Base-by-base conservation (phyloP, 2,888 invertebrate genomes). In the Dryomyza anilis region DNA sequence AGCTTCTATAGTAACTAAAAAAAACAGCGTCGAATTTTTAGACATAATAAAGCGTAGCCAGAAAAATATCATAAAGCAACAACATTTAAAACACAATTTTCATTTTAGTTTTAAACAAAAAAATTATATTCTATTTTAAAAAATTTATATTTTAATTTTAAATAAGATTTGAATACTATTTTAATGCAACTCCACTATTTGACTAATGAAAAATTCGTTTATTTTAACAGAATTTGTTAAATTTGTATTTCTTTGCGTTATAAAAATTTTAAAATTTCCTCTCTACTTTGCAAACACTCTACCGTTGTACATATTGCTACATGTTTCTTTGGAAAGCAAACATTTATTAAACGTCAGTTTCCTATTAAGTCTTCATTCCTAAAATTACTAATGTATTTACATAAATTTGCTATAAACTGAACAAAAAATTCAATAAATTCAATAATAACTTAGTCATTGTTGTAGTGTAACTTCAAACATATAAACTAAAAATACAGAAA, bases 311-410 rank as follows among this genome's bases (percentile, higher is more conserved):
- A 33, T n/a, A n/a, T n/a, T n/a, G n/a, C n/a, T n/a, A n/a, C n/a
- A n/a, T n/a, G n/a, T n/a, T n/a, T n/a, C n/a, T n/a, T n/a, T n/a
- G n/a, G n/a, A n/a, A n/a, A n/a, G n/a, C n/a, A n/a, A n/a, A n/a
- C n/a, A n/a, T 56, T 27, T 43, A 43, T 56, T 43, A 27, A 56
- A 10, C 43, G 43, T 39, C 56, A 43, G 56, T 23, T 56, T 56
- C 56, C 56, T 56, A 56, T 7, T 27, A 43, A 39, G 36, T 25
- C 43, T 56, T 43, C 25, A 56, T 43, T 56, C 56, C 56, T 56
- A 56, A 56, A 23, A 19, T 21, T 14, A 19, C 16, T 43, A 43
- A 43, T n/a, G n/a, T n/a, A n/a, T n/a, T n/a, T n/a, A n/a, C n/a
- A n/a, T n/a, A n/a, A n/a, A n/a, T n/a, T n/a, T n/a, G n/a, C n/a